Base-by-base conservation (phyloP, 2,797 vertebrate genomes). In the Leuciscus waleckii region DNA sequence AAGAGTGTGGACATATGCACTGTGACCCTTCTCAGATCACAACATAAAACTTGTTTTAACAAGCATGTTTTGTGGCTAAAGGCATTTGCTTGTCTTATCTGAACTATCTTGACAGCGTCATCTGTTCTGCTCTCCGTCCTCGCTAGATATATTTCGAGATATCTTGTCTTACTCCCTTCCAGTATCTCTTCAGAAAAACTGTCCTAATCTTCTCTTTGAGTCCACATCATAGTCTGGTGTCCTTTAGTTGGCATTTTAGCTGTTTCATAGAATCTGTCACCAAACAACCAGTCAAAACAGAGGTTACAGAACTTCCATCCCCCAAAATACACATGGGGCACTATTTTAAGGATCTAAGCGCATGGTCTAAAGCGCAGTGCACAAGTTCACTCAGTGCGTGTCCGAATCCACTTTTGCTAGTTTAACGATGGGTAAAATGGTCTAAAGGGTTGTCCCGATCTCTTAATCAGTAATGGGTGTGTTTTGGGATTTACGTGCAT, bases 21-120 rank as follows among this genome's bases (percentile, higher is more conserved):
- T 19, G n/a, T 13, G 58, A 46, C 37, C 16, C 5, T 32, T 43
- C 9, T 79, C 56, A 79, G 56, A 56, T 14, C 13, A 39, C 75
- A 63, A 63, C 10, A 79, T 43, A 79, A 46, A 16, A 17, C 5
- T 63, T 8, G 39, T 58, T 23, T n/a, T 17, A 46, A 80, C 37
- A 26, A n/a, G 29, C 63, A 80, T 80, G 61, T 80, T 80, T 80
- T 35, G 10, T 39, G 35, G 58, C 61, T 23, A n/a, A 80, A 80
- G 41, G 43, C 78, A 68, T 49, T 32, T 37, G 26, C 63, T 68
- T 5, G 43, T 51, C 78, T 68, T 51, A 80, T 80, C 63, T 80
- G 78, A 80, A 46, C 41, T 80, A 29, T 7, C 32, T 21, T 68
- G 63, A 80, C 78, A 80, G 26, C 29, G 43, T 51, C 29, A n/a